Conservation (phyloP, 2,797 vertebrate genomes). For the Pipistrellus pipistrellus region DNA sequence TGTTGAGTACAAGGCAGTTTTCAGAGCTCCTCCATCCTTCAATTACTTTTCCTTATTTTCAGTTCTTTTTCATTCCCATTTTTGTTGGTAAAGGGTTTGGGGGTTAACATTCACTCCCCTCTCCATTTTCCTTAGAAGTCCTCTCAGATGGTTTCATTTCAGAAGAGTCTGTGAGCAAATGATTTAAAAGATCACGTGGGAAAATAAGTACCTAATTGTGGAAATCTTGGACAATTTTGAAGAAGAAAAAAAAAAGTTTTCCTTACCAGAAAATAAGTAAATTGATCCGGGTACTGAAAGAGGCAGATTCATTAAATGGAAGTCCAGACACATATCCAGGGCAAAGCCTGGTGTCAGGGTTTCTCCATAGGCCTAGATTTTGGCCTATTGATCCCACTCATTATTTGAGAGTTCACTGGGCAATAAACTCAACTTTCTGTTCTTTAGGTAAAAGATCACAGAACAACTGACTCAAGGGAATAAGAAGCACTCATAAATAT, state of each 20-base stretch:
- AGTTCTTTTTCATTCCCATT: background rate
- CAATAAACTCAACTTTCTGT: background rate
- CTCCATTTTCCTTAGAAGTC: background rate
- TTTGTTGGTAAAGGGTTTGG: background rate
- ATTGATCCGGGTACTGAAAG: background rate
- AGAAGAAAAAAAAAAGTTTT: background rate
- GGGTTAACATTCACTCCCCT: background rate
- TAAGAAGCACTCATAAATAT: background rate
- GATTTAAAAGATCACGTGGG: background rate
- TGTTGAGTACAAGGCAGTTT: background rate
- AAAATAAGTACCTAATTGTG: constrained; percentile 7
- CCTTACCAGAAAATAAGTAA: background rate
- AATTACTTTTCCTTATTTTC: background rate
- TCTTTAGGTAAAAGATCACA: background rate
- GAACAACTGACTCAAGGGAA: background rate
- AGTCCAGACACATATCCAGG: background rate
- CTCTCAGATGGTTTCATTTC: background rate
- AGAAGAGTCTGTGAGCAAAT: background rate
- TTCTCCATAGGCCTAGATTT: background rate
- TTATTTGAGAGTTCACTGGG: background rate
- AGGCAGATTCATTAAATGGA: background rate
- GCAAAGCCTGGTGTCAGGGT: background rate
- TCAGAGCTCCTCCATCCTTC: background rate
- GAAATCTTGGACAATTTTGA: background rate
- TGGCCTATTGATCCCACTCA: background rate